Evolutionary conservation across 2,888 invertebrate species (phyloP).

Genomic region (Bembecia ichneumoniformis): DNA sequence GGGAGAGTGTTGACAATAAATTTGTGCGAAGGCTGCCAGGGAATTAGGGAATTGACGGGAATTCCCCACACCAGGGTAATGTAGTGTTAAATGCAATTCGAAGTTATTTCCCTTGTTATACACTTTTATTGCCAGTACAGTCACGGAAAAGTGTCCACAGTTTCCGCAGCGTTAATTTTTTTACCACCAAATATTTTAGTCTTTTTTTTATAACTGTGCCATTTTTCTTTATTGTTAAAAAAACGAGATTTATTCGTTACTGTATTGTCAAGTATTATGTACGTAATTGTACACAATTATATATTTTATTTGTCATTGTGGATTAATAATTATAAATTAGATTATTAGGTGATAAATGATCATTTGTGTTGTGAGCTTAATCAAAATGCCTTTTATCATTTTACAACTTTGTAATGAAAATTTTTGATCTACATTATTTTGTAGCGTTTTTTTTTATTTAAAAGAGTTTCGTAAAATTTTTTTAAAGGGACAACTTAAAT

Average conservation of each 20-base stretch:
- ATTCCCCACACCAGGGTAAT: conserved; percentile 63
- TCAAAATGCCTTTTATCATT: conserved; percentile 13
- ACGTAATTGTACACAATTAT: not conserved
- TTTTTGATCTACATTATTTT: conserved; percentile 18
- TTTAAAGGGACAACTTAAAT: no score
- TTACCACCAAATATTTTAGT: not conserved
- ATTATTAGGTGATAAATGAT: conserved; percentile 7
- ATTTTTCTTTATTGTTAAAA: not conserved
- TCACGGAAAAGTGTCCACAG: not conserved
- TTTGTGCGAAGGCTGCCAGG: conserved; percentile 58
- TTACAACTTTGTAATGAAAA: conserved; percentile 18
- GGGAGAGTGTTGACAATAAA: conserved; percentile 8
- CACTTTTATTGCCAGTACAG: not conserved
- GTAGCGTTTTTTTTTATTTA: conserved; percentile 7
- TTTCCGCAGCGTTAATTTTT: not conserved
- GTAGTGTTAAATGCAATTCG: conserved; percentile 48
- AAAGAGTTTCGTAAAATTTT: not conserved
- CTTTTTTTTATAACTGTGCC: not conserved
- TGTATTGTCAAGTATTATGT: not conserved
- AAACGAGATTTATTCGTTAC: not conserved
- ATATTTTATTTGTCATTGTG: not conserved
- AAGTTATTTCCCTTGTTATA: conserved; percentile 1
- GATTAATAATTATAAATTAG: not conserved
- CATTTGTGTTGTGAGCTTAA: conserved; percentile 32
- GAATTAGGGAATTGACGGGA: conserved; percentile 41